Base-by-base conservation (phyloP, 2,113 vertebrate species). In the Dolichallabes microphthalmus region DNA sequence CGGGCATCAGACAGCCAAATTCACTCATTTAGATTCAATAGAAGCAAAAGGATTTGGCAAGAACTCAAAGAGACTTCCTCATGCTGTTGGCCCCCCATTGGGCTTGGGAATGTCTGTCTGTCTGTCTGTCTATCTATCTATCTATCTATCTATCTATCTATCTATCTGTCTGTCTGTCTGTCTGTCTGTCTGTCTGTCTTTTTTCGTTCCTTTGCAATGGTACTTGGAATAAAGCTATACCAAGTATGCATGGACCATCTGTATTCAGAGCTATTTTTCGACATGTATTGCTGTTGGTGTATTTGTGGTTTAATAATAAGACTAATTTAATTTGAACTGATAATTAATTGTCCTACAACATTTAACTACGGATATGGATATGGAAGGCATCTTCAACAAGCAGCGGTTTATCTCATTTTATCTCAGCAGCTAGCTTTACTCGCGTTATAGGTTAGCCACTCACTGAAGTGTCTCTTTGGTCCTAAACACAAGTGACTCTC, bases 11-110 rank as follows among this genome's bases (percentile, higher is more conserved):
- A 55, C 93, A 93, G 91, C 94, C 93, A 92, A 93, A 94, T 93
- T 93, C 94, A 93, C 95, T 96, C 91, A 94, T 96, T 96, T 94
- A 92, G 92, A 95, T 95, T 95, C 93, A 95, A 95, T 93, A 93
- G 91, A 91, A 91, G 92, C 90, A 89, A 89, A 76, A 87, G 93
- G 93, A 94, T 93, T 92, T 90, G 91, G 89, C 87, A 74, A 82
- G 88, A 89, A 88, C 88, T 92, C 89, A 90, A 84, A 89, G 91
- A 93, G 91, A 91, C 88, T 88, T 91, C 90, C 91, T 92, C 91
- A 86, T 57, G 83, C 82, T 91, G 88, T 91, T 86, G 39, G 2
- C 32, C 45, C 55, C 68, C 57, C 77, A 64, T 30, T 60, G 69
- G 20, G 66, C 50, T 87, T 64, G 53, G 57, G 71, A 11, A 81